Base-by-base conservation (phyloP, 2,888 invertebrate species). In the Zygothrica quintamaculata region DNA sequence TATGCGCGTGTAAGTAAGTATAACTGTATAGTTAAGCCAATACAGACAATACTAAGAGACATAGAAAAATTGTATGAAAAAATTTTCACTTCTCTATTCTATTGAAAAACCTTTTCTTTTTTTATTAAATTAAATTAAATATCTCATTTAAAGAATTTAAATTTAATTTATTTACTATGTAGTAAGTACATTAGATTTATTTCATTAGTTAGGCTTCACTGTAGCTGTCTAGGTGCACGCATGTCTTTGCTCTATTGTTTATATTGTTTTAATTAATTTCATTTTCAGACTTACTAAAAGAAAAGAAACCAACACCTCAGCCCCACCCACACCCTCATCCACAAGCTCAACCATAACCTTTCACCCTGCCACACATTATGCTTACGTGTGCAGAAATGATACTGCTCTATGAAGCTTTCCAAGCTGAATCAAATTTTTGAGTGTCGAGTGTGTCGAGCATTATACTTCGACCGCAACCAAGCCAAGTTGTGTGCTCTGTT, bases 251-350 rank as follows among this genome's bases (percentile, higher is more conserved):
- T 56, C 52, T 60, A 67, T 78, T 76, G 78, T 81, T 78, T 81
- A 70, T 74, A 70, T 76, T 76, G 82, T 81, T 78, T 78, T 79
- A 82, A 76, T 82, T 79, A 74, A 82, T 82, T 79, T 79, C 42
- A 76, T 74, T 81, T 82, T 58, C 71, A 65, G 70, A 74, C 65
- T 48, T 56, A 47, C 37, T 55, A 25, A 50, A 51, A 65, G 71
- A 25, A 50, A 51, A 65, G 71, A 55, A 53, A 70, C 50, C 46
- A 34, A 42, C 65, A 55, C 71, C 59, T 40, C 53, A 71, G 40
- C 36, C 44, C 15, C 44, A 12, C 29, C 25, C 18, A 12, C 29
- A 22, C 26, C 13, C 9, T 52, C 58, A 34, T 34, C 53, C 44
- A 15, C 15, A 44, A 33, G 39, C 44, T 18, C 15, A 16, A 11